A percentile compares a stretch with the other conserved stretches of the same genome.
These are phyloP conservation scores for Styela clava DNA, from an alignment of 23 tunicate genomes.

Conservation along the genomic window DNA sequence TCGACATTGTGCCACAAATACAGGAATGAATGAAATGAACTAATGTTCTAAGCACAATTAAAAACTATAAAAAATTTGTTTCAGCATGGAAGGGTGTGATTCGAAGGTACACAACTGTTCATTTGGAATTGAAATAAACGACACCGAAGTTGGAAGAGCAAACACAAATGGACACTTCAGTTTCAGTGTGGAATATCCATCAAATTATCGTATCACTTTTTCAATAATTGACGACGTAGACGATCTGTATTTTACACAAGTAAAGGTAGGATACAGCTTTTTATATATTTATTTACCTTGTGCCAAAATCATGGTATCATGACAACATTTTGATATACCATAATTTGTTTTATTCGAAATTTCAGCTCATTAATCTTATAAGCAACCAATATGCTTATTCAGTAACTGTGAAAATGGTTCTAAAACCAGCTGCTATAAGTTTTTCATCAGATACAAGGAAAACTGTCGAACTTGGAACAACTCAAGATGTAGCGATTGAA, in stretches of 20 bases:
- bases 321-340: too few species aligned
- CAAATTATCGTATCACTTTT: conserved; percentile 2
- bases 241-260: background rate
- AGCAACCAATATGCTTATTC: background rate
- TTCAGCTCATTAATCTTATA: background rate
- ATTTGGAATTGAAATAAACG: background rate
- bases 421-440: background rate
- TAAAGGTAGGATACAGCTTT: conserved; percentile 1
- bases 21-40: background rate
- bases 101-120: background rate
- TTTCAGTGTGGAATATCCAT: background rate
- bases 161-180: background rate
- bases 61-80: too few species aligned
- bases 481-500: background rate
- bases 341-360: too few species aligned
- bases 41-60: background rate
- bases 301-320: too few species aligned
- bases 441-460: background rate
- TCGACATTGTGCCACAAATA: background rate
- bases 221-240: background rate
- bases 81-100: background rate
- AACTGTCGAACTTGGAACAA: background rate
- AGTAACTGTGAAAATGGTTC: background rate
- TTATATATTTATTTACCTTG: too few species aligned
- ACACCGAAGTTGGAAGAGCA: background rate